A percentile compares a stretch with the other conserved stretches of the same genome.
phyloP scores from a whole-genome alignment of 2,797 vertebrate species.

The Malurus splendens region DNA sequence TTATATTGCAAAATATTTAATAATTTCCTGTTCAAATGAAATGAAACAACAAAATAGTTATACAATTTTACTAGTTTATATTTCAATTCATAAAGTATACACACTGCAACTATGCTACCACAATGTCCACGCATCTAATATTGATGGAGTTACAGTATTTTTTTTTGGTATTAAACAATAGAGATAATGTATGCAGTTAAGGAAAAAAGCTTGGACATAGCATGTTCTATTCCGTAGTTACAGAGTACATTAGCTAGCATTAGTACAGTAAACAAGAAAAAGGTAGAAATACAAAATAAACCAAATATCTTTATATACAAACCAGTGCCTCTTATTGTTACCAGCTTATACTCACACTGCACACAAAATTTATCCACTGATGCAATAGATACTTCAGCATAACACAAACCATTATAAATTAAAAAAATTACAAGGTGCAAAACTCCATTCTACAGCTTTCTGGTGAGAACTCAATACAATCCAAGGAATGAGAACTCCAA shows the following conservation, averaged over 20 bases:
- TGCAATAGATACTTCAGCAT: constrained; percentile 72
- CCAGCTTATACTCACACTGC: constrained; percentile 67
- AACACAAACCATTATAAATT: constrained; percentile 81
- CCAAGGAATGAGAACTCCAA: constrained; percentile 54
- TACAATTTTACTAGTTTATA: constrained; percentile 87
- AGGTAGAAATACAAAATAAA: constrained; percentile 81
- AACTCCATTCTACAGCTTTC: constrained; percentile 70
- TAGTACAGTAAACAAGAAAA: constrained; percentile 84
- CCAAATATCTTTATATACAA: constrained; percentile 87
- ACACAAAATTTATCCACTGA: constrained; percentile 61
- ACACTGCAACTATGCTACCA: constrained; percentile 92
- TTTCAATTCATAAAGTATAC: constrained; percentile 90
- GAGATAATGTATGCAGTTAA: constrained; percentile 80
- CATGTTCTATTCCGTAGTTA: constrained; percentile 72
- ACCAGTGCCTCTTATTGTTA: constrained; percentile 82
- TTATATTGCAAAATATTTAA: constrained; percentile 67
- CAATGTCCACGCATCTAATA: constrained; percentile 88
- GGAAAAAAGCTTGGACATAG: constrained; percentile 72
- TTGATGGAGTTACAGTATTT: constrained; percentile 81
- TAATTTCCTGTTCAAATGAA: constrained; percentile 65
- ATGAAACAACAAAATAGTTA: constrained; percentile 68
- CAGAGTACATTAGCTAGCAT: constrained; percentile 83
- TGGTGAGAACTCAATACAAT: constrained; percentile 61
- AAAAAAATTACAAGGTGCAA: constrained; percentile 78
- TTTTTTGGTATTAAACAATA: constrained; percentile 82